Evolutionary conservation across 2,113 vertebrate species (phyloP).

Genomic region (Planiliza haematocheilus): DNA sequence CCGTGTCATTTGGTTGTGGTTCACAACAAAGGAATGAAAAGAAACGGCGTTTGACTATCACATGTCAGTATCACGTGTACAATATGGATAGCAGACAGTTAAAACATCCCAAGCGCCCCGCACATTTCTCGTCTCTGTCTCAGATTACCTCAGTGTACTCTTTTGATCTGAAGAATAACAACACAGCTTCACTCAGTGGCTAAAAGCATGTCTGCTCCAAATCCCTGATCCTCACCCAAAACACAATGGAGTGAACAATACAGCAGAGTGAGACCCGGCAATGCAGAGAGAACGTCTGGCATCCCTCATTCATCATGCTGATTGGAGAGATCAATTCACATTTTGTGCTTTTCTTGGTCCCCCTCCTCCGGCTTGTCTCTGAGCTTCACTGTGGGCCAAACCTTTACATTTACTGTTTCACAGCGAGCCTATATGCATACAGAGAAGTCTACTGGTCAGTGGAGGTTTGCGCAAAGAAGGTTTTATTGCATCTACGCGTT

Average conservation of each 20-base stretch:
- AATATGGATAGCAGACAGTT: not conserved
- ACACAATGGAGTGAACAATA: constrained; percentile 61
- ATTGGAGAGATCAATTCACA: constrained; percentile 80
- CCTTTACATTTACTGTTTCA: constrained; percentile 46
- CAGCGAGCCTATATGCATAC: constrained; percentile 14
- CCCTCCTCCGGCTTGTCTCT: constrained; percentile 45
- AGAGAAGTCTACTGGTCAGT: constrained; percentile 17
- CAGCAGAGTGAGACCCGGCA: constrained; percentile 54
- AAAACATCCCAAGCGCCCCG: constrained; percentile 3
- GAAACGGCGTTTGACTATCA: too few relatives aligned
- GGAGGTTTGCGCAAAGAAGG: not conserved
- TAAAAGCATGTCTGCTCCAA: constrained; percentile 42
- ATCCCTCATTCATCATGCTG: constrained; percentile 76
- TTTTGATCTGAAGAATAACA: constrained; percentile 51
- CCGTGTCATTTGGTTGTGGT: not conserved
- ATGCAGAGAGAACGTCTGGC: constrained; percentile 63
- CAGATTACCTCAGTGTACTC: not conserved
- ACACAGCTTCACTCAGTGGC: constrained; percentile 27
- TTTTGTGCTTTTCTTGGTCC: constrained; percentile 69
- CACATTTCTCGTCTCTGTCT: not conserved
- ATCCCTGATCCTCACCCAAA: constrained; percentile 42
- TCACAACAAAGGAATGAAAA: too few relatives aligned
- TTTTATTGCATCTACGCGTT: constrained; percentile 30
- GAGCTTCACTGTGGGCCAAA: constrained; percentile 40
- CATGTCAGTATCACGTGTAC: too few relatives aligned